Conservation (phyloP, 2,797 vertebrate species). For the Pogonophryne albipinna region DNA sequence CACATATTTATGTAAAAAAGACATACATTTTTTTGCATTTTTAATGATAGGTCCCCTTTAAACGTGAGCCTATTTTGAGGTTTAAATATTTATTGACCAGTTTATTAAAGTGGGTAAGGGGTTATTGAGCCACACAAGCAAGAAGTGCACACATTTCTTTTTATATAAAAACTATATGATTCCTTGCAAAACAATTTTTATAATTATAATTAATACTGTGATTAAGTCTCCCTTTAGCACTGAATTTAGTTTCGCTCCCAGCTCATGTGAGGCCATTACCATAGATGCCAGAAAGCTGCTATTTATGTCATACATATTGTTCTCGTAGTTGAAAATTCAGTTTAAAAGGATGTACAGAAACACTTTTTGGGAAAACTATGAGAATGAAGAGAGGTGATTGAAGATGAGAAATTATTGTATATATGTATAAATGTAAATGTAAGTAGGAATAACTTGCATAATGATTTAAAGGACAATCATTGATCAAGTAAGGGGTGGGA, state of each 20-base stretch:
- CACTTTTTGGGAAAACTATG: too few relatives aligned
- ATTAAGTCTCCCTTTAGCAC: neutral
- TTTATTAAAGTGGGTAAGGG: neutral
- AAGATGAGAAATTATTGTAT: too few relatives aligned
- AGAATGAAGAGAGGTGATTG: too few relatives aligned
- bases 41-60: too few relatives aligned
- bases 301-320: conserved; percentile 54
- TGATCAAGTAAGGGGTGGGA: too few relatives aligned
- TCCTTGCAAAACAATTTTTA: neutral
- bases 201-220: neutral
- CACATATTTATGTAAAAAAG: too few relatives aligned
- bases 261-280: neutral
- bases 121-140: neutral
- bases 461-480: too few relatives aligned
- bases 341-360: too few relatives aligned
- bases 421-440: too few relatives aligned
- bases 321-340: conserved; percentile 15
- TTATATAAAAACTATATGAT: neutral
- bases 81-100: neutral
- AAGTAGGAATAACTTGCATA: too few relatives aligned
- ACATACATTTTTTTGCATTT: too few relatives aligned
- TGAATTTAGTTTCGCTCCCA: neutral
- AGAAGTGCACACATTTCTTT: neutral
- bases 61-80: neutral
- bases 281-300: conserved; percentile 6